These are phyloP conservation scores for Neodiprion virginianus DNA, from an alignment of 1,140 invertebrate species.

Conservation along the genomic window DNA sequence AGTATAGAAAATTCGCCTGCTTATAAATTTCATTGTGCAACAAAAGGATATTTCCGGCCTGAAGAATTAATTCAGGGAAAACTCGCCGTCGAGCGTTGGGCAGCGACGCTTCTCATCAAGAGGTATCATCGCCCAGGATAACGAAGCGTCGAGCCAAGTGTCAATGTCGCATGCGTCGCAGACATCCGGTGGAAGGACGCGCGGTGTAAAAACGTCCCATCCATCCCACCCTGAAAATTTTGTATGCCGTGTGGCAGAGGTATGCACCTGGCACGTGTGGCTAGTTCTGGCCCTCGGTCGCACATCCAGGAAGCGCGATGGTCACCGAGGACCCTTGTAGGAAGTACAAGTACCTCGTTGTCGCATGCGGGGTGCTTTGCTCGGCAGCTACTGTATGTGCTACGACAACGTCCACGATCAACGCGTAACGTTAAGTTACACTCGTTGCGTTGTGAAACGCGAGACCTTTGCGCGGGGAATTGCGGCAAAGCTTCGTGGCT, in stretches of 20 bases:
- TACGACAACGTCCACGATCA: background rate
- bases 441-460: background rate
- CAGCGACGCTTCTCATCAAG: too few species aligned
- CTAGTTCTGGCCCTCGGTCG: background rate
- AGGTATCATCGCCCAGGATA: too few species aligned
- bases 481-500: background rate
- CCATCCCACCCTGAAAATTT: background rate
- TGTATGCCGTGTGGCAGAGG: background rate
- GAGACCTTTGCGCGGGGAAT: background rate
- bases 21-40: too few species aligned
- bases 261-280: constrained; percentile 4
- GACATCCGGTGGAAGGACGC: background rate
- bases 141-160: background rate
- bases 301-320: background rate
- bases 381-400: background rate
- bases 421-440: background rate
- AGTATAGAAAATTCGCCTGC: too few species aligned
- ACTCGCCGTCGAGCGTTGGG: too few species aligned
- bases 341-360: background rate
- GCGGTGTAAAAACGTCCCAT: background rate
- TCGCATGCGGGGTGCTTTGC: too few species aligned
- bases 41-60: too few species aligned
- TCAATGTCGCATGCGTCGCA: background rate
- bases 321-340: constrained; percentile 1
- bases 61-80: too few species aligned